These are phyloP conservation scores for Bicyclus anynana DNA, from an alignment of 1,140 invertebrate genomes.

Conservation along the genomic window DNA sequence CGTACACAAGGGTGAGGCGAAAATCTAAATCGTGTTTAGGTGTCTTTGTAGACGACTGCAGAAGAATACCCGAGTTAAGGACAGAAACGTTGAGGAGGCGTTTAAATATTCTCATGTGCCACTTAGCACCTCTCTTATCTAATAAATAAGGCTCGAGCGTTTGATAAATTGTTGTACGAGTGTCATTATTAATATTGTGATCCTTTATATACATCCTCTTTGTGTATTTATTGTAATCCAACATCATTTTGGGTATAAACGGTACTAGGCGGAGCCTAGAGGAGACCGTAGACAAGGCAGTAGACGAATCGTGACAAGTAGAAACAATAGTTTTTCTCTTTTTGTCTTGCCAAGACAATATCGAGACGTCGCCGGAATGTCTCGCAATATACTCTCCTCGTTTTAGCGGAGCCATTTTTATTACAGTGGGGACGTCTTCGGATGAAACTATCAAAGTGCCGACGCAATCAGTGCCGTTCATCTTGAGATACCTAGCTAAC, in stretches of 20 bases:
- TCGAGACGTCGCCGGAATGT: neutral
- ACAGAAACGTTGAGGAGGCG: neutral
- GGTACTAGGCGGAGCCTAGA: neutral
- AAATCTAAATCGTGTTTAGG: too few relatives aligned
- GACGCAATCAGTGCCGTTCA: neutral
- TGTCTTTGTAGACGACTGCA: too few relatives aligned
- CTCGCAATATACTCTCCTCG: neutral
- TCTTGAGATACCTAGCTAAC: neutral
- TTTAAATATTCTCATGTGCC: neutral
- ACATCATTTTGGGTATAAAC: neutral
- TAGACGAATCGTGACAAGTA: neutral
- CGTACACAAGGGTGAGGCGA: too few relatives aligned
- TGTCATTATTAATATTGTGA: too few relatives aligned
- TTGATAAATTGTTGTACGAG: too few relatives aligned
- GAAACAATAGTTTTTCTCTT: neutral
- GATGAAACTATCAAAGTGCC: neutral
- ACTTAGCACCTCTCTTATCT: neutral
- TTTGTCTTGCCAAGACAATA: neutral
- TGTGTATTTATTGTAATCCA: neutral
- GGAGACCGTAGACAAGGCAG: neutral
- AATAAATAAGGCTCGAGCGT: neutral
- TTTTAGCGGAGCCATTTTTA: neutral
- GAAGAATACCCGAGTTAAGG: neutral
- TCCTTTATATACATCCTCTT: neutral
- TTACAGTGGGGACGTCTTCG: neutral